These are phyloP conservation scores for Cerastis leucographa DNA, from an alignment of 2,888 invertebrate species.

Conservation along the genomic window DNA sequence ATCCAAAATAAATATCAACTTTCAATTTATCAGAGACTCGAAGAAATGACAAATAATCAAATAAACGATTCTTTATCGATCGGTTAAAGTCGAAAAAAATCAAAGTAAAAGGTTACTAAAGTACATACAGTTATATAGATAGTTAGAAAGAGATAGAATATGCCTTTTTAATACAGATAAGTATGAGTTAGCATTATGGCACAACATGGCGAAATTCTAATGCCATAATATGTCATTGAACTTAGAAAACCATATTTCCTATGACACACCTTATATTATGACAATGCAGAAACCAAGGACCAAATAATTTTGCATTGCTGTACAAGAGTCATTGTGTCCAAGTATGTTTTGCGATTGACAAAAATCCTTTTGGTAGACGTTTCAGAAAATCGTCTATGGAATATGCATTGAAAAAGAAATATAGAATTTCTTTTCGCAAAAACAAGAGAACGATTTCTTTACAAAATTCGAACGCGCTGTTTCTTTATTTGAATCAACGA, in stretches of 20 bases:
- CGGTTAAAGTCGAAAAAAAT: constrained; percentile 18
- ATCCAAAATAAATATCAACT: background rate
- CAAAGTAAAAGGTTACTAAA: constrained; percentile 24
- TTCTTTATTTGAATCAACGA: background rate
- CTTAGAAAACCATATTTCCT: constrained; percentile 17
- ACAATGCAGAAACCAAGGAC: background rate
- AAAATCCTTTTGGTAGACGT: background rate
- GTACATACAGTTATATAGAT: background rate
- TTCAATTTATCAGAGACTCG: background rate
- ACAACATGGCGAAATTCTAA: constrained; percentile 38
- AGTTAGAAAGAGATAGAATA: constrained; percentile 1
- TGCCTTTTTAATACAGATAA: constrained; percentile 27
- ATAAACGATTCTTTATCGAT: constrained; percentile 21
- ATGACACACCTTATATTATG: constrained; percentile 24
- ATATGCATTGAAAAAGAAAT: background rate
- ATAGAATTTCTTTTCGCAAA: background rate
- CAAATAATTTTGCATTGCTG: background rate
- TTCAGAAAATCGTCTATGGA: background rate
- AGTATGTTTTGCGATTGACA: background rate
- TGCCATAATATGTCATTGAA: constrained; percentile 32
- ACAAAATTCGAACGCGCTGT: background rate
- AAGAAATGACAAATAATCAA: constrained; percentile 36
- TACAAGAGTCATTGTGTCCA: too few species aligned
- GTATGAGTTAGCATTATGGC: constrained; percentile 28
- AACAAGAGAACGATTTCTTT: background rate